Evolutionary conservation across 2,113 vertebrate species (phyloP).

Genomic region (Morone chrysops): DNA sequence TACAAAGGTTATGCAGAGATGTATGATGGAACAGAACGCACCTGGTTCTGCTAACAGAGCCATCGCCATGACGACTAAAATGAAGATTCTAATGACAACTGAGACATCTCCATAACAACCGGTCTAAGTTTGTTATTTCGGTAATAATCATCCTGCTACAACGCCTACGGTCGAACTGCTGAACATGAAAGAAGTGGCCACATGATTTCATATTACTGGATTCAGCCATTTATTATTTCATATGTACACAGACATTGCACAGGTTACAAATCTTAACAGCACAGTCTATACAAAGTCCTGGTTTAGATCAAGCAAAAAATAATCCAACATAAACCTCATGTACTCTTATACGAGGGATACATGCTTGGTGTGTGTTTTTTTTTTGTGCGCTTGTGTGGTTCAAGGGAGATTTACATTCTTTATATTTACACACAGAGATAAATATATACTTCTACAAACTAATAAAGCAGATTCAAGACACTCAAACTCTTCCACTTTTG

Average conservation of each 20-base stretch:
- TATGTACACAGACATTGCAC: slow-evolving; percentile 76
- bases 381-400: slow-evolving; percentile 71
- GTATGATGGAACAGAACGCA: neutral
- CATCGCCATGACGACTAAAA: slow-evolving; percentile 11
- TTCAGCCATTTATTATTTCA: slow-evolving; percentile 65
- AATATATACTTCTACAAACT: slow-evolving; percentile 66
- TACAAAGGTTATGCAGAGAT: neutral
- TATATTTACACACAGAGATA: slow-evolving; percentile 71
- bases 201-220: neutral
- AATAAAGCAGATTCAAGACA: slow-evolving; percentile 65
- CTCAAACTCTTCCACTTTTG: slow-evolving; percentile 30
- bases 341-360: slow-evolving; percentile 43
- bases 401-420: slow-evolving; percentile 71
- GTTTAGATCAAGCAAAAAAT: slow-evolving; percentile 44
- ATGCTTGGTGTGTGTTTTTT: slow-evolving; percentile 71
- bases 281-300: slow-evolving; percentile 49
- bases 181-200: neutral
- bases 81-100: neutral
- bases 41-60: neutral
- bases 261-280: slow-evolving; percentile 58
- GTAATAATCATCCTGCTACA: no score
- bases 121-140: neutral
- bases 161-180: neutral
- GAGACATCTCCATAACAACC: slow-evolving; percentile 14
- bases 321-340: slow-evolving; percentile 28